Conservation (phyloP, 2,888 invertebrate genomes). For the Coelogynopora nodosa region DNA sequence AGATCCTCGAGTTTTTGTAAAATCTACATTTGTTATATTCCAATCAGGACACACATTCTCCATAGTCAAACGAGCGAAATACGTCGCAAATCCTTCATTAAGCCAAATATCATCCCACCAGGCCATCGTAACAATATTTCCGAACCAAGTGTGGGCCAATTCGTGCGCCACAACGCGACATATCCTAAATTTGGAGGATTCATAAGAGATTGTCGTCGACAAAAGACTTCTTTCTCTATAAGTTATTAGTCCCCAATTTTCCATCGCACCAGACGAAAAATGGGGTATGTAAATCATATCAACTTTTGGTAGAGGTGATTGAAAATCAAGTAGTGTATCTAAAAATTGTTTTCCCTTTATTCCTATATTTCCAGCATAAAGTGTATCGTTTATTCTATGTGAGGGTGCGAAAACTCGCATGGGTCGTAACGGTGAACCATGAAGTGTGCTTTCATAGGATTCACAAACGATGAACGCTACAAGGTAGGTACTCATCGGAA, state of each 20-base stretch:
- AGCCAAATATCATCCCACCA: slow-evolving; percentile 8
- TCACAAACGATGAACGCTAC: neutral
- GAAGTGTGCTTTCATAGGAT: neutral
- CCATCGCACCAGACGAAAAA: neutral
- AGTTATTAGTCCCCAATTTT: slow-evolving; percentile 11
- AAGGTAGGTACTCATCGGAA: neutral
- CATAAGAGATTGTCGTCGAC: neutral
- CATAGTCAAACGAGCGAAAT: neutral
- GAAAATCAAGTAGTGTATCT: neutral
- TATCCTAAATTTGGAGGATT: neutral
- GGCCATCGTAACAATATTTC: neutral
- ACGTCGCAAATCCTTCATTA: neutral
- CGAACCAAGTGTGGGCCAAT: neutral
- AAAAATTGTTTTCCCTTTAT: neutral
- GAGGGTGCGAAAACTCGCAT: neutral
- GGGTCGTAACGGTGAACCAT: neutral
- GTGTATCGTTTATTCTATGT: neutral
- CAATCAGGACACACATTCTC: neutral
- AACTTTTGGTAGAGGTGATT: neutral
- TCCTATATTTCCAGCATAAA: neutral
- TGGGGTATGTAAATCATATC: neutral
- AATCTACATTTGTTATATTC: neutral
- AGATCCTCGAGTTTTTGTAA: neutral
- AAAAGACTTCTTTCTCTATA: neutral
- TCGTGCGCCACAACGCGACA: neutral